Evolutionary conservation across 2,888 invertebrate genomes (phyloP), one percentile per base, ranked within the genome.

Genomic region (Lasioglossum oenotherae): DNA sequence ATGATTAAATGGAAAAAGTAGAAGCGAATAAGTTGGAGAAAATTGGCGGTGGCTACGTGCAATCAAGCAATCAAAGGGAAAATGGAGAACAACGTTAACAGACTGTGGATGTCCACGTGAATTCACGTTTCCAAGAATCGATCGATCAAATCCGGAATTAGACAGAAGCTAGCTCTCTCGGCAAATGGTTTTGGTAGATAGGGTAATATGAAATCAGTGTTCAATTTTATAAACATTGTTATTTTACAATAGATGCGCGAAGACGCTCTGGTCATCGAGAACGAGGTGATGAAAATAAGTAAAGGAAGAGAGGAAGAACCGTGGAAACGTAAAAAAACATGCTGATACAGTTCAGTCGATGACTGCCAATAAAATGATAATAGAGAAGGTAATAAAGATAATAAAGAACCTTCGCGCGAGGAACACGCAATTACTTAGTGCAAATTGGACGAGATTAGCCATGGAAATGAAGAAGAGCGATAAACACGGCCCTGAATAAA

Each of bases 371-470:
- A 67, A 67, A 35, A 35, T 4, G 19, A 67, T 67, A 35, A 35
- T 67, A 10, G 8, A 35, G 16, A 6, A 67, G 23, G 23, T 16
- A 67, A 67, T n/a, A n/a, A n/a, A n/a, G n/a, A n/a, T n/a, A n/a
- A n/a, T n/a, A n/a, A n/a, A n/a, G n/a, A 67, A 67, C 67, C 35
- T 19, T 10, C 35, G 31, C 16, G 64, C 8, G 35, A 35, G 16
- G 35, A 67, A 67, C 67, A 35, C 31, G 35, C 67, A 67, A 67
- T 67, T 31, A 35, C 67, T 67, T 67, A 67, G 67, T 35, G 31
- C 35, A 67, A 67, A 67, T 67, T 69, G 46, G 19, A 35, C 19
- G 35, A 31, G 31, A 67, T 67, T 35, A 67, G 31, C 35, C 67
- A 23, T 31, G 67, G 19, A 67, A 67, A 67, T 67, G 35, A 67